Conservation (phyloP, 2,888 invertebrate species). For the Tachina grossa region DNA sequence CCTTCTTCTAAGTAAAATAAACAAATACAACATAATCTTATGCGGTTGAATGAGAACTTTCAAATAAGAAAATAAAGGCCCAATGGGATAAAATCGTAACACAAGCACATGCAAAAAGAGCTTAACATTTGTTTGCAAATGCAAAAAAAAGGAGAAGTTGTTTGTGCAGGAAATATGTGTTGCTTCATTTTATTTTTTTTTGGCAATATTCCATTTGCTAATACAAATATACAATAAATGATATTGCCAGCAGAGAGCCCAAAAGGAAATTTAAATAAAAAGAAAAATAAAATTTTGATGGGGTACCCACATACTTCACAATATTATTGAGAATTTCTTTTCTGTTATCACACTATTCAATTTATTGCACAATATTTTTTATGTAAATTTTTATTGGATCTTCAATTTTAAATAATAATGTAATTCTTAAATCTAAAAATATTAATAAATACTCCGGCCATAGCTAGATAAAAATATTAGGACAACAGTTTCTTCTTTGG, state of each 20-base stretch:
- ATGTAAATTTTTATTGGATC: too few relatives aligned
- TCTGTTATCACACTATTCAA: too few relatives aligned
- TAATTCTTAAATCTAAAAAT: too few relatives aligned
- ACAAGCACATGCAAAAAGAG: neutral
- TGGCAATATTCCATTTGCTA: conserved; percentile 18
- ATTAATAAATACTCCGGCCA: too few relatives aligned
- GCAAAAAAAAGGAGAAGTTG: neutral
- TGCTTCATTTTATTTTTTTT: conserved; percentile 6
- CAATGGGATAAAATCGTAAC: neutral
- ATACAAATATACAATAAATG: neutral
- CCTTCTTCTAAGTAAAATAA: neutral
- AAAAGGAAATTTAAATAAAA: neutral
- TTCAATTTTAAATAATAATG: too few relatives aligned
- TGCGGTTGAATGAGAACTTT: neutral
- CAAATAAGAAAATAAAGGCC: neutral
- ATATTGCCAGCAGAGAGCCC: neutral
- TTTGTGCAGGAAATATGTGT: neutral
- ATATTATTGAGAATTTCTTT: too few relatives aligned
- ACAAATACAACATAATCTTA: neutral
- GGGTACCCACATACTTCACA: too few relatives aligned
- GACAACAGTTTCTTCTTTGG: too few relatives aligned
- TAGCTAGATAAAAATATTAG: too few relatives aligned
- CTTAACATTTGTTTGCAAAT: neutral
- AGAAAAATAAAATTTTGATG: too few relatives aligned
- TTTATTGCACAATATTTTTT: too few relatives aligned